A percentile compares a stretch with the other conserved stretches of the same genome.
Conservation (phyloP, 2,113 vertebrate species). For the Sphyrna mokarran region DNA sequence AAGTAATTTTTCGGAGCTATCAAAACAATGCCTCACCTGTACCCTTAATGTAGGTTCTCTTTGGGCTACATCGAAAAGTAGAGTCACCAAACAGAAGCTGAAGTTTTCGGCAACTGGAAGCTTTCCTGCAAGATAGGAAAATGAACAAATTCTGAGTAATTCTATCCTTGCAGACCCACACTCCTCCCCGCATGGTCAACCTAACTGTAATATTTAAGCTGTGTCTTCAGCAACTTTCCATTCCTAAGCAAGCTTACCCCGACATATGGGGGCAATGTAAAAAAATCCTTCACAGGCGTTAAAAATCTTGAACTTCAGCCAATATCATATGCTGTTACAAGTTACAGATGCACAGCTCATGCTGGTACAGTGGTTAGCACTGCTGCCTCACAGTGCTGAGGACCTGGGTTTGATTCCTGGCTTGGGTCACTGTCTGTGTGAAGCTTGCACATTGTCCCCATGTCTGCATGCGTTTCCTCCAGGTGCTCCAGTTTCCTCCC, state of each 20-base stretch:
- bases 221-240: background rate
- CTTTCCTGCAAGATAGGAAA: slow-evolving; percentile 54
- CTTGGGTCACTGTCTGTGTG: too few relatives aligned
- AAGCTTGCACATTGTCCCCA: too few relatives aligned
- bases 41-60: slow-evolving; percentile 68
- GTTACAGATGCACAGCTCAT: background rate
- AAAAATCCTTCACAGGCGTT: background rate
- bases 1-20: background rate
- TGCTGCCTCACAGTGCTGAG: too few relatives aligned
- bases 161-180: background rate
- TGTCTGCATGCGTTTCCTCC: too few relatives aligned
- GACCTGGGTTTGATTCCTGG: too few relatives aligned
- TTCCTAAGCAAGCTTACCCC: background rate
- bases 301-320: background rate
- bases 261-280: background rate
- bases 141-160: background rate
- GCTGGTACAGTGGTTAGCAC: background rate
- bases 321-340: background rate
- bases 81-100: slow-evolving; percentile 83
- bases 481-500: too few relatives aligned
- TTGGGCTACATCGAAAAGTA: slow-evolving; percentile 84
- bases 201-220: background rate
- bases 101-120: slow-evolving; percentile 93
- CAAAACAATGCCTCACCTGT: slow-evolving; percentile 60
- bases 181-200: background rate